Evolutionary conservation across 2,888 invertebrate genomes (phyloP).

Genomic region (Tetragonisca angustula): DNA sequence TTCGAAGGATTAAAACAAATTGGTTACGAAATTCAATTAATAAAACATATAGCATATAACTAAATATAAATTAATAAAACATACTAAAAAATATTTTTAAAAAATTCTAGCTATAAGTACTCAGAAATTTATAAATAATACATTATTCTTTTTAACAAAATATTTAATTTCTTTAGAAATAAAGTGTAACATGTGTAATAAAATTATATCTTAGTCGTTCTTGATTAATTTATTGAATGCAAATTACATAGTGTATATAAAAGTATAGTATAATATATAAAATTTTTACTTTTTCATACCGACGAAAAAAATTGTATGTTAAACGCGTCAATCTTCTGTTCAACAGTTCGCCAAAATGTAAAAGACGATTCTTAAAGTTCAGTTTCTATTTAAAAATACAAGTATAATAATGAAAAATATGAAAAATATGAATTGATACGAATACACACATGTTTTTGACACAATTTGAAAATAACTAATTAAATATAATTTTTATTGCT

Average conservation of each 20-base stretch:
- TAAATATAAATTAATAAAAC: conserved; percentile 8
- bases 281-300: conserved; percentile 31
- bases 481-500: not conserved
- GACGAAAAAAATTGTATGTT: conserved; percentile 28
- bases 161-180: not conserved
- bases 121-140: not conserved
- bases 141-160: not conserved
- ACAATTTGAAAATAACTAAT: not conserved
- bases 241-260: not conserved
- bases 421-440: not conserved
- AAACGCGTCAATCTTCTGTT: conserved; percentile 22
- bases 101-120: not conserved
- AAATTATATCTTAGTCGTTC: conserved; percentile 55
- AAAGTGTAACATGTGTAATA: not conserved
- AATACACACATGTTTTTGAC: not conserved
- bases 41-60: conserved; percentile 5
- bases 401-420: conserved; percentile 9
- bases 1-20: conserved; percentile 6
- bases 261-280: conserved; percentile 12
- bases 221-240: conserved; percentile 19
- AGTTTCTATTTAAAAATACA: conserved; percentile 36
- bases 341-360: conserved; percentile 35
- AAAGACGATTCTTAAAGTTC: conserved; percentile 34
- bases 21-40: conserved; percentile 15
- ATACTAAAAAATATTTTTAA: not conserved